A percentile compares a stretch with the other conserved stretches of the same genome.
These are phyloP conservation scores for Alouatta palliata DNA, from an alignment of 2,113 vertebrate species.

Conservation along the genomic window DNA sequence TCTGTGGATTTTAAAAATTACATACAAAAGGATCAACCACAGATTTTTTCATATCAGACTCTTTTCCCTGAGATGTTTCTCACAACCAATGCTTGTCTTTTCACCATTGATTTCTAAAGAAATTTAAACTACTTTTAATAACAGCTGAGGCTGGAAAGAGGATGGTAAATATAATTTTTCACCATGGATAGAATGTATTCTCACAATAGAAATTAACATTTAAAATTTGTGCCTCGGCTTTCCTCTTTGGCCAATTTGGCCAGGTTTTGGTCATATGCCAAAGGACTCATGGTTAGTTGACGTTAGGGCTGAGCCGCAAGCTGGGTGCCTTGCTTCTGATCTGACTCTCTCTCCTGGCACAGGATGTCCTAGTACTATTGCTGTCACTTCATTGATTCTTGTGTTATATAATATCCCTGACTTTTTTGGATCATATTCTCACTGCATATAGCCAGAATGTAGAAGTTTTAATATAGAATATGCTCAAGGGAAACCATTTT, in stretches of 20 bases:
- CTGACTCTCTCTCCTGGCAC: neutral
- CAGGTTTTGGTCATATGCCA: neutral
- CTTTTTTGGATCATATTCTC: neutral
- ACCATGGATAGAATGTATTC: neutral
- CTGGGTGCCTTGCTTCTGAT: neutral
- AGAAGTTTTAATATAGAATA: neutral
- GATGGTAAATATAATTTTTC: neutral
- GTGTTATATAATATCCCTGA: neutral
- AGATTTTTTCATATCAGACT: neutral
- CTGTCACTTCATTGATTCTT: neutral
- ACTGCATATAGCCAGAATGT: neutral
- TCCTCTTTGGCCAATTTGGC: neutral
- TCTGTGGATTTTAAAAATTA: neutral
- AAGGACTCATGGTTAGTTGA: neutral
- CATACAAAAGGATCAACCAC: neutral
- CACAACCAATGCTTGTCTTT: neutral
- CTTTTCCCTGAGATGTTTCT: neutral
- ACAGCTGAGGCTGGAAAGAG: neutral
- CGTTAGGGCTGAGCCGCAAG: neutral
- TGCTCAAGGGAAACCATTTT: neutral
- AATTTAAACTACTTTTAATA: conserved; percentile 19
- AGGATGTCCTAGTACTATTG: neutral
- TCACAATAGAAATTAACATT: neutral
- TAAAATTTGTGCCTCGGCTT: neutral
- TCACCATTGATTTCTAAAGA: conserved; percentile 16